Evolutionary conservation across 2,888 invertebrate species (phyloP), one percentile per base, ranked within the genome.

Genomic region (Drosophila melanosoma): DNA sequence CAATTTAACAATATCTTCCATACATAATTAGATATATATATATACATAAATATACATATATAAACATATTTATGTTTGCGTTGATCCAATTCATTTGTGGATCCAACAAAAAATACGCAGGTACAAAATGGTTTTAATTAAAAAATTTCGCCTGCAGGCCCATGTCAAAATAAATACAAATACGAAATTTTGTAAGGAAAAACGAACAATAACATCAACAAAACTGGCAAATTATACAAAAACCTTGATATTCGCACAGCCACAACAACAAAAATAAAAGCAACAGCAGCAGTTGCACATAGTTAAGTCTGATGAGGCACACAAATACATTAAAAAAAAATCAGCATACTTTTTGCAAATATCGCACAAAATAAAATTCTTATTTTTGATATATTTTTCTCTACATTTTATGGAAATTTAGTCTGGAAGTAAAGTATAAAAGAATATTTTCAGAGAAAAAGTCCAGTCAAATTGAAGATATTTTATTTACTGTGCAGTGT

Each of bases 161-260:
- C 26, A 45, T 35, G 53, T 35, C 33, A 79, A 70, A 63, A 80
- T 80, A 79, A 79, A 79, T 71, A 68, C 26, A 63, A 57, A 63
- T 62, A 74, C 52, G 29, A 70, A 26, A 51, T 65, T 45, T 63
- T 70, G 54, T 38, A 42, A 61, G 70, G 62, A 35, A 75, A 69
- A 70, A 69, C 32, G 67, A 72, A 73, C 51, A 67, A 67, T 65
- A 71, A 79, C 45, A 80, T 69, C 71, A 69, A 71, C 65, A 79
- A 62, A 51, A 49, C 64, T 54, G n/a, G 66, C 51, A 75, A 77
- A 73, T 69, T 69, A 68, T 63, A 63, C 59, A 69, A 72, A 66
- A 72, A 79, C 64, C 77, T 73, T 64, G 23, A 68, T 63, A 40
- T 66, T 64, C 66, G 51, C 69, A 62, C 75, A 74, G 58, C 68